phyloP scores from a whole-genome alignment of 2,113 vertebrate genomes.

The Melanotaenia duboulayi region DNA sequence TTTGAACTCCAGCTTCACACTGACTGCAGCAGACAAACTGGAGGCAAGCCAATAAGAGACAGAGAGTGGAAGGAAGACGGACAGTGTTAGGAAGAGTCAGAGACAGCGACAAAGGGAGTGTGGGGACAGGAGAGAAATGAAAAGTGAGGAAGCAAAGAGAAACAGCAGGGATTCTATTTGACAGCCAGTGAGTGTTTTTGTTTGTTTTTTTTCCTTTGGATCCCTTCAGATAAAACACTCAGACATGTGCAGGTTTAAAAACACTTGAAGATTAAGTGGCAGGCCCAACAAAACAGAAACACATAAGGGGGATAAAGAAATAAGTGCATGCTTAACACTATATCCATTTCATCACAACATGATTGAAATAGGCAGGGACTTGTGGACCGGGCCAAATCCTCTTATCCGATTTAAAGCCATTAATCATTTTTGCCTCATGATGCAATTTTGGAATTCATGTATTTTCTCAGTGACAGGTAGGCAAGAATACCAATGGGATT shows the following conservation, averaged over 20 bases:
- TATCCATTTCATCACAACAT: conserved; percentile 75
- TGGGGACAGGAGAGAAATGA: conserved; percentile 18
- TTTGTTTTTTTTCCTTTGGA: conserved; percentile 52
- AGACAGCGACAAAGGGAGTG: conserved; percentile 8
- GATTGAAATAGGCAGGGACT: conserved; percentile 70
- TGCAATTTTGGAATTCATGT: conserved; percentile 70
- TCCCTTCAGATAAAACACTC: conserved; percentile 54
- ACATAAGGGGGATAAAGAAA: conserved; percentile 19
- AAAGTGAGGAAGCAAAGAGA: conserved; percentile 36
- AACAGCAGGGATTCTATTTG: conserved; percentile 57
- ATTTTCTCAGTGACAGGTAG: conserved; percentile 69
- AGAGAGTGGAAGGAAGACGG: conserved; percentile 35
- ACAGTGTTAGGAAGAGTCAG: conserved; percentile 31
- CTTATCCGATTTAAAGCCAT: conserved; percentile 75
- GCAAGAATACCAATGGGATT: conserved; percentile 32
- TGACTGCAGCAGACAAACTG: conserved; percentile 79
- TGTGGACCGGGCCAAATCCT: conserved; percentile 63
- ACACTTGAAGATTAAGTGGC: conserved; percentile 22
- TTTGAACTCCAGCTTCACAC: conserved; percentile 65
- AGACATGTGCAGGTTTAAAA: conserved; percentile 38
- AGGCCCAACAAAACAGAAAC: conserved; percentile 36
- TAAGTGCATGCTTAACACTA: conserved; percentile 65
- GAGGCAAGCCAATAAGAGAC: conserved; percentile 68
- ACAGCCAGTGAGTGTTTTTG: conserved; percentile 56
- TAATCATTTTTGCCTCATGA: conserved; percentile 75